Conservation (phyloP, 2,113 vertebrate species). For the Pyxicephalus adspersus region DNA sequence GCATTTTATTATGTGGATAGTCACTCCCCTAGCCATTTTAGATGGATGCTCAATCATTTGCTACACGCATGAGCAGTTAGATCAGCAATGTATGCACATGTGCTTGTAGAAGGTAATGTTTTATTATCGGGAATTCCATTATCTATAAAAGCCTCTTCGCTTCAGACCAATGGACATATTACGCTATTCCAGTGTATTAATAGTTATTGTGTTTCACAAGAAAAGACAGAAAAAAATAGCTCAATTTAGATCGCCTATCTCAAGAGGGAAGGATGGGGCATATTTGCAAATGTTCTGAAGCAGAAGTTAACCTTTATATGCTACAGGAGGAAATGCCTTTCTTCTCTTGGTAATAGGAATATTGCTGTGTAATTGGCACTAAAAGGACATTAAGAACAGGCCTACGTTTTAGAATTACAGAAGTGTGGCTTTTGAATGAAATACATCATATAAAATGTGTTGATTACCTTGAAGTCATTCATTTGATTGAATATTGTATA, state of each 20-base stretch:
- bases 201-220: slow-evolving; percentile 46
- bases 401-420: not conserved
- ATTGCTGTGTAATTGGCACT: slow-evolving; percentile 14
- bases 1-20: slow-evolving; percentile 14
- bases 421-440: not conserved
- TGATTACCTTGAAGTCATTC: not conserved
- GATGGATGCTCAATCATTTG: not conserved
- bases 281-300: slow-evolving; percentile 16
- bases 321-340: not conserved
- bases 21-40: not conserved
- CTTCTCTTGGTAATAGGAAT: not conserved
- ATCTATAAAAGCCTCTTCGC: slow-evolving; percentile 49
- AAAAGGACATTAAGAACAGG: not conserved
- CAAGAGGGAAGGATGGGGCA: slow-evolving; percentile 24
- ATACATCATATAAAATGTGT: not conserved
- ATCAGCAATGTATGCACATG: slow-evolving; percentile 14
- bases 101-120: slow-evolving; percentile 18
- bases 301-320: slow-evolving; percentile 26
- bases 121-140: slow-evolving; percentile 29
- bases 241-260: slow-evolving; percentile 45
- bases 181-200: slow-evolving; percentile 40
- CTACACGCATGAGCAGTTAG: not conserved
- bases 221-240: slow-evolving; percentile 46
- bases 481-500: not conserved
- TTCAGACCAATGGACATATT: slow-evolving; percentile 49